Base-by-base conservation (phyloP, 2,888 invertebrate genomes). In the Caenorhabditis drosophilae region DNA sequence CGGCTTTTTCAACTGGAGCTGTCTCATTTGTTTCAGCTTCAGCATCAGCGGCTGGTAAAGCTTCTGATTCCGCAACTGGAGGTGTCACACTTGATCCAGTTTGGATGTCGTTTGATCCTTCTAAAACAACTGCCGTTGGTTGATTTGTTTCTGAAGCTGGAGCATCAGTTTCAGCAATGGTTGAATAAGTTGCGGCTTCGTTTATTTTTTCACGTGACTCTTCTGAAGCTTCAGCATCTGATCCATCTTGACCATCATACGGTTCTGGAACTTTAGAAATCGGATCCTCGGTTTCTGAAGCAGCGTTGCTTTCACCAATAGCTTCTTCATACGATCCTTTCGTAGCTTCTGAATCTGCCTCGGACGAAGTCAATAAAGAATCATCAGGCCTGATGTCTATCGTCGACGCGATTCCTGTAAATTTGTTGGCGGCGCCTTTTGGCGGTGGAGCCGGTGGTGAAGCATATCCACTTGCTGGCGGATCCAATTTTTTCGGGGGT, bases 381-480 rank as follows among this genome's bases (percentile, higher is more conserved):
- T n/a, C n/a, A n/a, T n/a, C n/a, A n/a, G n/a, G n/a, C n/a, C n/a
- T n/a, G n/a, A n/a, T n/a, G n/a, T n/a, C n/a, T n/a, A n/a, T n/a
- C n/a, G n/a, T n/a, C n/a, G n/a, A n/a, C n/a, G n/a, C n/a, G n/a
- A n/a, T n/a, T n/a, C n/a, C n/a, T n/a, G n/a, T n/a, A n/a, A n/a
- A n/a, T n/a, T n/a, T n/a, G n/a, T n/a, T n/a, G n/a, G n/a, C n/a
- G n/a, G n/a, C n/a, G n/a, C n/a, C n/a, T n/a, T n/a, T n/a, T n/a
- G n/a, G n/a, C n/a, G 31, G 34, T 16, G 27, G 46, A n/a, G 26
- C 23, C 12, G 58, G 47, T 9, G 31, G 42, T 22, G 20, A 22
- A 35, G 38, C 51, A 20, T 64, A 64, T 51, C 64, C 64, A 44
- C 58, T 58, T 1, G 58, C 64, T 38, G 64, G 64, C 46, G 64